Conservation (phyloP, 2,888 invertebrate species). For the Lasiommata megera region DNA sequence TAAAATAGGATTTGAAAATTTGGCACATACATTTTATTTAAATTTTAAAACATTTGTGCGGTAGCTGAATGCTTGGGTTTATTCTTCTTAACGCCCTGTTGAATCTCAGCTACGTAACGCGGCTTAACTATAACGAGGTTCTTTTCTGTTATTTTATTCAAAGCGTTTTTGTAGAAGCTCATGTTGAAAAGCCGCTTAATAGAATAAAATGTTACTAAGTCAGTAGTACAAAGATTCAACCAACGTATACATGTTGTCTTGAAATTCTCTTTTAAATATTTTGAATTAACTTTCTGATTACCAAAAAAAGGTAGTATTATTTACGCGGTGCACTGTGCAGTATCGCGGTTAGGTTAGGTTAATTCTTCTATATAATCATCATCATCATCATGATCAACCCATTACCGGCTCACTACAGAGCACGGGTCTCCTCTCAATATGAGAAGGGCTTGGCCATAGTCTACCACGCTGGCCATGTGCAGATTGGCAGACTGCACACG, state of each 20-base stretch:
- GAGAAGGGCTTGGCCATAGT: no score
- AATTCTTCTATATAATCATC: no score
- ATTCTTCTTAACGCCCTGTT: constrained; percentile 8
- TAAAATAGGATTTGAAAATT: not conserved
- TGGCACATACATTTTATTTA: not conserved
- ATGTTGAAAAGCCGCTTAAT: constrained; percentile 11
- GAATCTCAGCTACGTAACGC: constrained; percentile 2
- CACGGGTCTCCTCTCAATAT: no score
- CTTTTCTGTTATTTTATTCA: constrained; percentile 16
- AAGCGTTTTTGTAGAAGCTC: constrained; percentile 9
- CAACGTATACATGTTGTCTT: not conserved
- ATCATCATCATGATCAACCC: no score
- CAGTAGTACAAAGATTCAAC: not conserved
- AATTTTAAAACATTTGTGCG: not conserved
- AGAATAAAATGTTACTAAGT: constrained; percentile 9
- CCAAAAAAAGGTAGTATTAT: no score
- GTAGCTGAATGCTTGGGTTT: constrained; percentile 1
- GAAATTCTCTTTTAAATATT: not conserved
- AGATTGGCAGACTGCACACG: no score
- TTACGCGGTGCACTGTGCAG: no score
- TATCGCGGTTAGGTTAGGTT: no score
- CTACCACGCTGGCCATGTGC: no score
- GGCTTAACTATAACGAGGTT: constrained; percentile 9
- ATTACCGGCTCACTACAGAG: no score
- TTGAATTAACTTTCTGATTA: no score